A percentile compares a stretch with the other conserved stretches of the same genome.
Evolutionary conservation across 1,140 invertebrate genomes (phyloP).

Genomic region (Trichomalopsis sarcophagae): DNA sequence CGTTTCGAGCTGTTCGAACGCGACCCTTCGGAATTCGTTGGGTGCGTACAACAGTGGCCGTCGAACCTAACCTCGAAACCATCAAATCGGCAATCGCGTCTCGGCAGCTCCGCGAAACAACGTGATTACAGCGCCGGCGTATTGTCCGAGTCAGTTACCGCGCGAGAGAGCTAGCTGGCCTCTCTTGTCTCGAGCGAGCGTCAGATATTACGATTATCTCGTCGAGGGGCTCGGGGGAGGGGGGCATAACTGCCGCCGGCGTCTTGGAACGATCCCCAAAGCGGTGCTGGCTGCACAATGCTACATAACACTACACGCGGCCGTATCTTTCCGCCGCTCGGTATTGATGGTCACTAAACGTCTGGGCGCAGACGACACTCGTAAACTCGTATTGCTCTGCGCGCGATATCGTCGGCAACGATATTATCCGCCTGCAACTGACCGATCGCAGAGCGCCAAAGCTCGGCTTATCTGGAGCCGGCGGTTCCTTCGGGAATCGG

Average conservation of each 20-base stretch:
- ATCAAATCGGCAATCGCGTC: neutral
- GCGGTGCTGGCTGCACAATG: neutral
- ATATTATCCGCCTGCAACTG: neutral
- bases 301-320: no score
- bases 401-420: neutral
- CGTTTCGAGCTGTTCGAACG: neutral
- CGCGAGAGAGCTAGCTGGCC: no score
- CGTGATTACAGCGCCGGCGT: neutral
- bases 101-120: neutral
- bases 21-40: neutral
- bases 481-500: neutral
- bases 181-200: neutral
- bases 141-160: neutral
- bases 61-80: neutral
- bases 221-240: neutral
- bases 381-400: slow-evolving; percentile 2
- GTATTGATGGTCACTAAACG: slow-evolving; percentile 15
- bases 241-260: neutral
- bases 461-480: neutral
- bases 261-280: neutral
- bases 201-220: neutral
- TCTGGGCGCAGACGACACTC: slow-evolving; percentile 6
- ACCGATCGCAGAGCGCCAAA: neutral
- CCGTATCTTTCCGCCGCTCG: neutral
- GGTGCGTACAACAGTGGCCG: neutral